Conservation (phyloP, 2,888 invertebrate genomes). For the Dryocosmus kuriphilus region DNA sequence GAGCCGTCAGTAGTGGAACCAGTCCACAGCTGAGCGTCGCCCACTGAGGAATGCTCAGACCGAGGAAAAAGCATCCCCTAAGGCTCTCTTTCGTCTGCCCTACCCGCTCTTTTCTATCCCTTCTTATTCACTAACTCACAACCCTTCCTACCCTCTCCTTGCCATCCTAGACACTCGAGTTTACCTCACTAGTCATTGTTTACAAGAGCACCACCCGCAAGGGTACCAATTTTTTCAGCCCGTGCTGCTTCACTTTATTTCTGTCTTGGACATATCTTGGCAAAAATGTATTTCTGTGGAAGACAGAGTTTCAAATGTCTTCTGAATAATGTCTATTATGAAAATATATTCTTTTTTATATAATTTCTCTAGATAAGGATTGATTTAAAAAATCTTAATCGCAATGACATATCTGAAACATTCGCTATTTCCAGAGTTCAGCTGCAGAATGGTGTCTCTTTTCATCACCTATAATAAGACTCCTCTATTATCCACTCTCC, state of each 20-base stretch:
- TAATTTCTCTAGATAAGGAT: too few species aligned
- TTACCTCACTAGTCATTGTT: constrained; percentile 74
- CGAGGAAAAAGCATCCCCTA: constrained; percentile 66
- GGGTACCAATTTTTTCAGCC: constrained; percentile 72
- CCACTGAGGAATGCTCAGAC: constrained; percentile 71
- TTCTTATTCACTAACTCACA: constrained; percentile 48
- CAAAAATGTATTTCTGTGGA: not conserved
- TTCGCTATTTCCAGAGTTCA: not conserved
- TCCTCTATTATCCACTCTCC: constrained; percentile 32
- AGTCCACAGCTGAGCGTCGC: constrained; percentile 32
- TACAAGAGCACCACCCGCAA: constrained; percentile 70
- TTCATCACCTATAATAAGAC: constrained; percentile 57
- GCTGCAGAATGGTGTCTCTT: too few species aligned
- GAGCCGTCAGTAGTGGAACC: constrained; percentile 56
- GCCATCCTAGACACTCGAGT: constrained; percentile 68
- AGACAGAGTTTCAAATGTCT: not conserved
- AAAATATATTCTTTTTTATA: too few species aligned
- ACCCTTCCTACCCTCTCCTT: constrained; percentile 52
- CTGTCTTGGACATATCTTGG: constrained; percentile 4
- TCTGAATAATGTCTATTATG: not conserved
- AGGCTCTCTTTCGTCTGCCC: constrained; percentile 57
- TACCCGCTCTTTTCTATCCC: constrained; percentile 47
- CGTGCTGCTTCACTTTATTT: constrained; percentile 31
- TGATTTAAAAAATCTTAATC: too few species aligned
- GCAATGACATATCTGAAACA: too few species aligned